phyloP scores from a whole-genome alignment of 1,140 invertebrate species.

The Habropoda laboriosa region DNA sequence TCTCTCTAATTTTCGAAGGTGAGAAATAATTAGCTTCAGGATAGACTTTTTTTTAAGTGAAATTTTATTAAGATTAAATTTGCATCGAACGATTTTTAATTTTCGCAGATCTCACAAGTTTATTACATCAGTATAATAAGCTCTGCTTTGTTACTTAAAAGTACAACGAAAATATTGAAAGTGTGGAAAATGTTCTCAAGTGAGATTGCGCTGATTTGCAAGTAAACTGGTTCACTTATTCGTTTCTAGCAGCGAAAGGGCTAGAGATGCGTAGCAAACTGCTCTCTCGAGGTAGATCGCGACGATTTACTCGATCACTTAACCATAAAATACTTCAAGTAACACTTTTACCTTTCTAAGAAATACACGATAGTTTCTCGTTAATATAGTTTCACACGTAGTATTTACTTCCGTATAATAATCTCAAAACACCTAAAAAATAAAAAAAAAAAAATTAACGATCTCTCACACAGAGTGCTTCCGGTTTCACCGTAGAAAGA shows the following conservation, averaged over 20 bases:
- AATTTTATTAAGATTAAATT: too few species aligned
- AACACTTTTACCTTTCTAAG: background rate
- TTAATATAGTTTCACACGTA: background rate
- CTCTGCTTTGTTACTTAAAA: too few species aligned
- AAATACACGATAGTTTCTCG: background rate
- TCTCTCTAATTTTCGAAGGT: too few species aligned
- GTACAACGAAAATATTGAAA: too few species aligned
- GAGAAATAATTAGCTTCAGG: too few species aligned
- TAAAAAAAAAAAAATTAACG: background rate
- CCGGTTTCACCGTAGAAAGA: too few species aligned
- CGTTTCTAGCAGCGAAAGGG: constrained; percentile 34
- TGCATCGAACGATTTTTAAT: too few species aligned
- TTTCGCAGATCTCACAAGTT: too few species aligned
- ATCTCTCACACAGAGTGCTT: too few species aligned
- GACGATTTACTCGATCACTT: constrained; percentile 40
- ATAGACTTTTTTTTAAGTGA: too few species aligned
- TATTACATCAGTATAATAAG: too few species aligned
- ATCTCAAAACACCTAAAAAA: background rate
- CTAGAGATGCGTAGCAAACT: constrained; percentile 44
- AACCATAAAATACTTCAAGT: constrained; percentile 2
- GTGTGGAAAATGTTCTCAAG: background rate
- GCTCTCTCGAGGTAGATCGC: constrained; percentile 52
- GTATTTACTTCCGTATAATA: background rate
- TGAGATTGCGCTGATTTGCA: background rate
- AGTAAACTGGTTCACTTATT: background rate